Evolutionary conservation across 2,888 invertebrate species (phyloP).

Genomic region (Neoaliturus tenellus): DNA sequence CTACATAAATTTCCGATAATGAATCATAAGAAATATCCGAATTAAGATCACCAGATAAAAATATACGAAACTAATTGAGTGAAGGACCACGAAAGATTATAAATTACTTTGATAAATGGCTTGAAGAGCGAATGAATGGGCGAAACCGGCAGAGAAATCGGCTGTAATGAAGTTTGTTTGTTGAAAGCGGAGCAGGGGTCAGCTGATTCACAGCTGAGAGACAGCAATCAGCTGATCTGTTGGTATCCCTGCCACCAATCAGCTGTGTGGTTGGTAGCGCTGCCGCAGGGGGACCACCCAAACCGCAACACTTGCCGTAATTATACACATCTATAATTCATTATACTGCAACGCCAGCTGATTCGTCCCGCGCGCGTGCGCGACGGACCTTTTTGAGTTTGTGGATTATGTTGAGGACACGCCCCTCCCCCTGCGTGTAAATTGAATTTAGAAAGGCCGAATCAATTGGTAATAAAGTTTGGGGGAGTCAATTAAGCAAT

Average conservation of each 20-base stretch:
- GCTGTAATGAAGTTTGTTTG: slow-evolving; percentile 24
- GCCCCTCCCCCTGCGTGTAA: neutral
- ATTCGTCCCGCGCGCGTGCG: slow-evolving; percentile 1
- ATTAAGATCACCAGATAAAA: too few relatives aligned
- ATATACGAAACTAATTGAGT: neutral
- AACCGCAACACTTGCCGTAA: slow-evolving; percentile 52
- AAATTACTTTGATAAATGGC: slow-evolving; percentile 18
- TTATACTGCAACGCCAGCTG: slow-evolving; percentile 2
- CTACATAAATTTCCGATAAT: too few relatives aligned
- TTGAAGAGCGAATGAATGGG: slow-evolving; percentile 10
- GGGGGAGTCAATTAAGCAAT: too few relatives aligned
- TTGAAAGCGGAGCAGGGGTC: slow-evolving; percentile 33
- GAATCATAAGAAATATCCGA: too few relatives aligned
- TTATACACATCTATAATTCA: slow-evolving; percentile 56
- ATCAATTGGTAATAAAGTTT: too few relatives aligned
- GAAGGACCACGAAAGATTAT: neutral
- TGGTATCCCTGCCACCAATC: slow-evolving; percentile 35
- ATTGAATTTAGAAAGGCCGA: too few relatives aligned
- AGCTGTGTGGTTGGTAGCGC: slow-evolving; percentile 26
- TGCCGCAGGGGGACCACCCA: slow-evolving; percentile 52
- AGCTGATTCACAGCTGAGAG: slow-evolving; percentile 3
- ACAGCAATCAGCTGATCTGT: slow-evolving; percentile 8
- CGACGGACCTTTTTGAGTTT: neutral
- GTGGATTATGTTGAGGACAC: slow-evolving; percentile 1
- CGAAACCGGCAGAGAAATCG: slow-evolving; percentile 14